Percentiles rank a stretch among this genome's conserved stretches.
Evolutionary conservation across 2,888 invertebrate genomes (phyloP).

Genomic region (Neria commutata): DNA sequence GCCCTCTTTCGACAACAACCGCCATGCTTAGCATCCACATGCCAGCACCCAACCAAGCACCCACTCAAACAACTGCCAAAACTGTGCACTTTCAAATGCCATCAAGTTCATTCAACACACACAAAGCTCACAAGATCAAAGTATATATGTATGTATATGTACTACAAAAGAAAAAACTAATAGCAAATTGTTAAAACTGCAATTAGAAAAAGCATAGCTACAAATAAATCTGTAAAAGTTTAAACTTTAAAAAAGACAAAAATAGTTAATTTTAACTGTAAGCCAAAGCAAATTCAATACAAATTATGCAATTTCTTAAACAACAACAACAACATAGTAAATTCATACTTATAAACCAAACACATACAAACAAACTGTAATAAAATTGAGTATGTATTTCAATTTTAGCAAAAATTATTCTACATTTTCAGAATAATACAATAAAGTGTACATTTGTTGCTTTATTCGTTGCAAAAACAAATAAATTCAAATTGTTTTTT

Average conservation of each 20-base stretch:
- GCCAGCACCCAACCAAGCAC: background rate
- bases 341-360: background rate
- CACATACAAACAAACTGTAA: background rate
- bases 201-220: conserved; percentile 5
- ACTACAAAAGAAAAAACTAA: conserved; percentile 30
- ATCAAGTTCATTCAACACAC: background rate
- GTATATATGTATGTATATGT: conserved; percentile 7
- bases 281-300: conserved; percentile 24
- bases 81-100: background rate
- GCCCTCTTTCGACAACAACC: no score
- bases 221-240: conserved; percentile 23
- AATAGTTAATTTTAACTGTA: background rate
- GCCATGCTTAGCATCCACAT: no score
- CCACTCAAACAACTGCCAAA: background rate
- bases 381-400: no score
- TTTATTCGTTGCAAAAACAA: no score
- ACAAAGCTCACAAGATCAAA: background rate
- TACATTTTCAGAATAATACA: no score
- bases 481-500: no score
- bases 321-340: background rate
- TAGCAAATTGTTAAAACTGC: conserved; percentile 38
- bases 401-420: no score
- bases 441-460: no score
- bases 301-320: conserved; percentile 23
- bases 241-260: conserved; percentile 3